Conservation (phyloP, 30 jellyfish, hydroid and myxozoan genomes). For the Chironex yamaguchii region DNA sequence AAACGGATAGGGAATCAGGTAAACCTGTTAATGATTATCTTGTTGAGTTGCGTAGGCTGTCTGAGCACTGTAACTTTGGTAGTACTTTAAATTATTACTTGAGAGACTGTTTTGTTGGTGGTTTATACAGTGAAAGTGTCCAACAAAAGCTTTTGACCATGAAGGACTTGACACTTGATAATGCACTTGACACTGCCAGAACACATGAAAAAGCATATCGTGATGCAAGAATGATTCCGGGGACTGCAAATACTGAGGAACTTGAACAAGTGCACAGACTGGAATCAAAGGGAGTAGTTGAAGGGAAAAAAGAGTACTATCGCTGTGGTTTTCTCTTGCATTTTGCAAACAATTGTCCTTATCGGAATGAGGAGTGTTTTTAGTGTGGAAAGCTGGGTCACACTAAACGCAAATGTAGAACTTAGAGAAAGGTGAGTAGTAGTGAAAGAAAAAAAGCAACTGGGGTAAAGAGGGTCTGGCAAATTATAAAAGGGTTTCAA, state of each 20-base stretch:
- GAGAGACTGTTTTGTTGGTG: too few species aligned
- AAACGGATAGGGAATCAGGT: background rate
- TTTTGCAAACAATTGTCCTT: background rate
- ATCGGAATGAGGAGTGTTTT: background rate
- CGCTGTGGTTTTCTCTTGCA: background rate
- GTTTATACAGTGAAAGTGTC: background rate
- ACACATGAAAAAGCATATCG: background rate
- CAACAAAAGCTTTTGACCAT: background rate
- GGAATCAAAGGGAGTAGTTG: background rate
- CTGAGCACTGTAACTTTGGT: background rate
- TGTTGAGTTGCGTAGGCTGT: background rate
- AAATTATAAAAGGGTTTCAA: too few species aligned
- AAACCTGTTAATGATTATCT: background rate
- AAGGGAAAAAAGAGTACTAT: background rate
- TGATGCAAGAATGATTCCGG: background rate
- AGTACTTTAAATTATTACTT: background rate
- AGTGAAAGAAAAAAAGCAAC: background rate
- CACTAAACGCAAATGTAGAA: background rate
- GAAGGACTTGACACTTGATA: background rate
- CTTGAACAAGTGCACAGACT: background rate
- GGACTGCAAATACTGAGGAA: background rate
- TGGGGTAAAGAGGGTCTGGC: background rate
- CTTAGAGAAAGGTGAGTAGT: background rate
- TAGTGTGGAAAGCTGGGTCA: background rate
- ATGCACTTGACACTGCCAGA: background rate